phyloP scores from a whole-genome alignment of 2,113 vertebrate genomes.

The Morone chrysops region DNA sequence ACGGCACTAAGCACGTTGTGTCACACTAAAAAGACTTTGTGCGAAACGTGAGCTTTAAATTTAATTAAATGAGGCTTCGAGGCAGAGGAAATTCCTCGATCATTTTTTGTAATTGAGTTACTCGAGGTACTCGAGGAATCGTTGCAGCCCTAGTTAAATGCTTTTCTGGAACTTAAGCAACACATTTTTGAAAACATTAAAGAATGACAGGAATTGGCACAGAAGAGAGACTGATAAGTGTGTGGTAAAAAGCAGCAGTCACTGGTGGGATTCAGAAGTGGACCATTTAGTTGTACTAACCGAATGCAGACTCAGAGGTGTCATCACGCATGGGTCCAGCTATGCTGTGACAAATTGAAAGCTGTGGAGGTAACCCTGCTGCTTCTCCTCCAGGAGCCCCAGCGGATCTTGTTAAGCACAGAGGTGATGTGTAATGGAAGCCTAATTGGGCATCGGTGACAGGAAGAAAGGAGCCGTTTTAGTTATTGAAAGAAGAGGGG shows the following conservation, averaged over 20 bases:
- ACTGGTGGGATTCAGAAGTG: background rate
- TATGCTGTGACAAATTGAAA: background rate
- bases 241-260: background rate
- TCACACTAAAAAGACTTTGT: too few species aligned
- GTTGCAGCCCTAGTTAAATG: too few species aligned
- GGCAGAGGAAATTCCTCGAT: too few species aligned
- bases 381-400: background rate
- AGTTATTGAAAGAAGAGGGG: background rate
- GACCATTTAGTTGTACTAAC: background rate
- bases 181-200: background rate
- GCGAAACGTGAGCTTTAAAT: too few species aligned
- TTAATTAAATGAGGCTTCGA: too few species aligned
- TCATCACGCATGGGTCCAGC: background rate
- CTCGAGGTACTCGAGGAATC: too few species aligned
- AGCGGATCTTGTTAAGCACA: conserved; percentile 16
- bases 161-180: too few species aligned
- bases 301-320: background rate
- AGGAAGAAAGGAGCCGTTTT: background rate
- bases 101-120: too few species aligned
- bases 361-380: background rate
- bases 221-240: background rate
- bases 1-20: too few species aligned
- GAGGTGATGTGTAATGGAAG: background rate
- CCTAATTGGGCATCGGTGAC: background rate
- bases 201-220: background rate